Evolutionary conservation across 2,113 vertebrate genomes (phyloP).

Genomic region (Pithys albifrons): DNA sequence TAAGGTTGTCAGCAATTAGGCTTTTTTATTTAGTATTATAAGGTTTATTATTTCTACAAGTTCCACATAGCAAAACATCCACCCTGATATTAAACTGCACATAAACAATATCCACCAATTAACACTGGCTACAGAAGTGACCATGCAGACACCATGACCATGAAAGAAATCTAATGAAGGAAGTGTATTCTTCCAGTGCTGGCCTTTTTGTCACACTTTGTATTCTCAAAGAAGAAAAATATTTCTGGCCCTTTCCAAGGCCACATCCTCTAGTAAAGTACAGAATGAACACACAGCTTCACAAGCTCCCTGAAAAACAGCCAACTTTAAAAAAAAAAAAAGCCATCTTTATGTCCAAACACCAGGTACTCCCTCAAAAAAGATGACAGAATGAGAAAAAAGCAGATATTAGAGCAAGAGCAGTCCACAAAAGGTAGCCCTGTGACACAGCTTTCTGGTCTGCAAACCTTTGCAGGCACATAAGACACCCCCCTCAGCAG

Average conservation of each 20-base stretch:
- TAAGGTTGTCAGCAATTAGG: neutral
- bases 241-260: neutral
- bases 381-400: neutral
- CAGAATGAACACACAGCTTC: neutral
- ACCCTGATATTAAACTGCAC: slow-evolving; percentile 19
- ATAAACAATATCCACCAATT: slow-evolving; percentile 17
- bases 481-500: neutral
- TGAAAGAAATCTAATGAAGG: slow-evolving; percentile 31
- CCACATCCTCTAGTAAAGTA: neutral
- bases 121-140: slow-evolving; percentile 4
- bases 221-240: neutral
- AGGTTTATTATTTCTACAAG: slow-evolving; percentile 56
- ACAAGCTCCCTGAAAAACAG: neutral
- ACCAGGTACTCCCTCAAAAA: neutral
- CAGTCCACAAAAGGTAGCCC: neutral
- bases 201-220: neutral
- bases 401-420: neutral
- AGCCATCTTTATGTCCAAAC: neutral
- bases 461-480: neutral
- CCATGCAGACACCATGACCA: neutral
- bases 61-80: slow-evolving; percentile 43
- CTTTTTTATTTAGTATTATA: slow-evolving; percentile 52
- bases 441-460: neutral
- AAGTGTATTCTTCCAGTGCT: neutral
- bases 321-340: neutral